phyloP scores from a whole-genome alignment of 2,797 vertebrate genomes.

The Melanotaenia boesemani region DNA sequence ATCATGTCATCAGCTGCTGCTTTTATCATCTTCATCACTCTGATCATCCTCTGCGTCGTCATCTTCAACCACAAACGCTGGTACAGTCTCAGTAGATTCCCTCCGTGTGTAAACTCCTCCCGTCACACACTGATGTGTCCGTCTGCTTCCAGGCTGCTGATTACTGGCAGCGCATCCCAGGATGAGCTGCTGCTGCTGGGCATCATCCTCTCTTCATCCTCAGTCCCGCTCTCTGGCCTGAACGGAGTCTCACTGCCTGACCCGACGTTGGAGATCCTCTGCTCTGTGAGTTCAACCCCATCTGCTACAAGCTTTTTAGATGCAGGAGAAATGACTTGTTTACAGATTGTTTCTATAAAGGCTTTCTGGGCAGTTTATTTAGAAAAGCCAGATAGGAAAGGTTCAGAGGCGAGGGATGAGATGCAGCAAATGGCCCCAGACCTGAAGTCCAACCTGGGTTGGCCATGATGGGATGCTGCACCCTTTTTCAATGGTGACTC shows the following conservation, averaged over 20 bases:
- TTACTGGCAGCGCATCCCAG: constrained; percentile 87
- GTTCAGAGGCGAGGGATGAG: too few species aligned
- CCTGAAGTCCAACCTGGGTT: too few species aligned
- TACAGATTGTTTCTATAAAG: too few species aligned
- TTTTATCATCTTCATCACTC: constrained; percentile 87
- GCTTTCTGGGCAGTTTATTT: too few species aligned
- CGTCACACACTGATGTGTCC: neutral
- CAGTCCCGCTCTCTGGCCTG: constrained; percentile 91
- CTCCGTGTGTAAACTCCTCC: neutral
- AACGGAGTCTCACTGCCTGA: constrained; percentile 88
- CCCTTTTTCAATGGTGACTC: too few species aligned
- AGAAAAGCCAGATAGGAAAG: too few species aligned
- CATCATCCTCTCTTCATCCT: constrained; percentile 89
- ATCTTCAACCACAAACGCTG: constrained; percentile 85
- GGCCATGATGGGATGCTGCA: too few species aligned
- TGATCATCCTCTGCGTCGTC: constrained; percentile 86
- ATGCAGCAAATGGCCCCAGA: too few species aligned
- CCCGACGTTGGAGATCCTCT: constrained; percentile 86
- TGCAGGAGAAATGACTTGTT: too few species aligned
- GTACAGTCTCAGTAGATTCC: constrained; percentile 59
- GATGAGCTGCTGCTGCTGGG: constrained; percentile 92
- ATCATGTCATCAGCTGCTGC: constrained; percentile 86
- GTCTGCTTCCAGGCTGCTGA: constrained; percentile 82
- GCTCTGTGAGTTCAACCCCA: constrained; percentile 87
- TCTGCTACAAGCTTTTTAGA: neutral